These are phyloP conservation scores for Kradibia gibbosae DNA, from an alignment of 1,140 invertebrate genomes.

Conservation along the genomic window DNA sequence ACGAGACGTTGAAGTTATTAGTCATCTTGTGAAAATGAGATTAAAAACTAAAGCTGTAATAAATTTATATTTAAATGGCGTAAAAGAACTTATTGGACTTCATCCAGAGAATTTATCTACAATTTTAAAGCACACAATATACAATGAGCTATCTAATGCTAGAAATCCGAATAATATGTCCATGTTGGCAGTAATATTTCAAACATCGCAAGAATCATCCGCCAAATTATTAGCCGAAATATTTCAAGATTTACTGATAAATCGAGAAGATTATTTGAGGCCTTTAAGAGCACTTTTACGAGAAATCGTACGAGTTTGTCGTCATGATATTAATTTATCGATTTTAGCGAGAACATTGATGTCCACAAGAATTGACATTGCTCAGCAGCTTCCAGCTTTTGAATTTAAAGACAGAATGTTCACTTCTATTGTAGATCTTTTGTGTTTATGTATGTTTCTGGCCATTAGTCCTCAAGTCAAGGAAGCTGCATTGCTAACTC, in stretches of 20 bases:
- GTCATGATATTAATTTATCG: conserved; percentile 84
- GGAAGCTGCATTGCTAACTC: conserved; percentile 77
- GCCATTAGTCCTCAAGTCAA: conserved; percentile 83
- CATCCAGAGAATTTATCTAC: conserved; percentile 88
- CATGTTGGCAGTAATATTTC: conserved; percentile 88
- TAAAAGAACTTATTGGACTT: conserved; percentile 77
- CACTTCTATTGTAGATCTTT: conserved; percentile 86
- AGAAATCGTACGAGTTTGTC: conserved; percentile 89
- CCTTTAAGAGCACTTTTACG: conserved; percentile 87
- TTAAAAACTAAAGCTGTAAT: conserved; percentile 94
- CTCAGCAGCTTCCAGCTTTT: conserved; percentile 73
- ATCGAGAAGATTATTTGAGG: conserved; percentile 91
- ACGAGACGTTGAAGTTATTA: conserved; percentile 92
- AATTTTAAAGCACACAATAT: conserved; percentile 93
- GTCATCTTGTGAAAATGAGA: conserved; percentile 89
- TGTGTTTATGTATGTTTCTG: conserved; percentile 89
- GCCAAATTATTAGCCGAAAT: conserved; percentile 86
- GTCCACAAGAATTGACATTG: conserved; percentile 76
- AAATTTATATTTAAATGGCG: conserved; percentile 89
- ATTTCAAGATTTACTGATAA: conserved; percentile 87
- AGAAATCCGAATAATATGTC: conserved; percentile 96
- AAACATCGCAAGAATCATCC: conserved; percentile 83
- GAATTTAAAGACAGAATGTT: conserved; percentile 89
- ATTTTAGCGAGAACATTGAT: conserved; percentile 82
- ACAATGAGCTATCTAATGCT: conserved; percentile 93